Evolutionary conservation across 2,888 invertebrate species (phyloP), one percentile per base, ranked within the genome.

Genomic region (Agriopis marginaria): DNA sequence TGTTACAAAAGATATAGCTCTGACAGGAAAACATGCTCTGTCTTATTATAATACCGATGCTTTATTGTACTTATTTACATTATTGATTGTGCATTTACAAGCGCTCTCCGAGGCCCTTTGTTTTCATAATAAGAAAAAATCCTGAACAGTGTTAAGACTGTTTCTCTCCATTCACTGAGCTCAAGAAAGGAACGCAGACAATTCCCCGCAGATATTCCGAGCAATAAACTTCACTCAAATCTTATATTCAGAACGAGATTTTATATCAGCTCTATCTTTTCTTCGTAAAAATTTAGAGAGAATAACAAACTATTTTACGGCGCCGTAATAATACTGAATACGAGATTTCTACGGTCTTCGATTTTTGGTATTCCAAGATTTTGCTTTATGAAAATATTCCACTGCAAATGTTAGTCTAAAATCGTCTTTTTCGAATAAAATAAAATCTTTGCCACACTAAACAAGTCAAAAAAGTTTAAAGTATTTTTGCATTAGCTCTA

Each of bases 291-390:
- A 62, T 62, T 55, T 58, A 56, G 10, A 53, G 66, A 70, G 54
- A 76, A 75, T 73, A 76, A 70, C 65, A 77, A 73, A 76, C 75
- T 72, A 64, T 68, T 77, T 74, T 75, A 73, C 71, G 32, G 55
- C 63, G 63, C 64, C 55, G 63, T 73, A 53, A 58, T 66, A 63
- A 66, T 58, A 64, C 61, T 68, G 71, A 72, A 72, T 66, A 65
- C 56, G 49, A 54, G 47, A 66, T 53, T 65, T 12, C 45, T 50
- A 51, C 17, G 17, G 14, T 17, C 10, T 58, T 64, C 40, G 42
- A 45, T 69, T 65, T 65, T 53, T 23, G 53, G 2, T 67, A 40
- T 42, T 44, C 54, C 14, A 53, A 51, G 44, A 51, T 49, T 47
- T 49, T 42, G 45, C 39, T 58, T 44, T 23, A 17, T 45, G 11